Conservation (phyloP, 1,140 invertebrate species). For the Agrypnia vestita region DNA sequence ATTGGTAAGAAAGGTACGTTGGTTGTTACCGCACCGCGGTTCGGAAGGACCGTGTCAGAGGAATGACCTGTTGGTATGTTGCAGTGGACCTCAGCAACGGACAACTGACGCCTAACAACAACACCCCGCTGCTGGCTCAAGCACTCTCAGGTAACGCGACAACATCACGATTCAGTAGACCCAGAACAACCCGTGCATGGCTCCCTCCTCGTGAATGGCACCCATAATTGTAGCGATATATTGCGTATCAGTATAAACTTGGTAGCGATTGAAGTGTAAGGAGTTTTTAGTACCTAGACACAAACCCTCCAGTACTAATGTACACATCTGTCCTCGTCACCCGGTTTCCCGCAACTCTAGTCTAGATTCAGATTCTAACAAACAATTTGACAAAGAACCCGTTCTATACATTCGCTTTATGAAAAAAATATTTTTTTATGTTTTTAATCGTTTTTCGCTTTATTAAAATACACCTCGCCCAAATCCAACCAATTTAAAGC, state of each 20-base stretch:
- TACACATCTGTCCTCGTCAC: too few relatives aligned
- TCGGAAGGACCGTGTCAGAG: constrained; percentile 10
- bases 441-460: too few relatives aligned
- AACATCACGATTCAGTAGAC: constrained; percentile 48
- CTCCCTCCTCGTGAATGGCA: constrained; percentile 50
- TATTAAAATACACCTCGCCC: too few relatives aligned
- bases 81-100: constrained; percentile 95
- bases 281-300: background rate
- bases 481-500: background rate
- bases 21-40: constrained; percentile 37
- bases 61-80: constrained; percentile 74
- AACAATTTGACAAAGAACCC: too few relatives aligned
- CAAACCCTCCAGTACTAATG: too few relatives aligned
- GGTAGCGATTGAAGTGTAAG: constrained; percentile 15
- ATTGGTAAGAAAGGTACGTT: constrained; percentile 44
- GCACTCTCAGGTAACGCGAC: constrained; percentile 89
- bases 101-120: constrained; percentile 95
- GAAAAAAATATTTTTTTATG: too few relatives aligned
- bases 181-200: constrained; percentile 52
- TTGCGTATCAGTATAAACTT: constrained; percentile 22
- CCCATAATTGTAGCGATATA: constrained; percentile 24
- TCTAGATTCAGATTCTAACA: too few relatives aligned
- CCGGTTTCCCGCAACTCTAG: background rate
- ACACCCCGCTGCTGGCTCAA: constrained; percentile 93
- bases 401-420: too few relatives aligned